phyloP scores from a whole-genome alignment of 2,113 vertebrate species.

The Macrotus californicus region DNA sequence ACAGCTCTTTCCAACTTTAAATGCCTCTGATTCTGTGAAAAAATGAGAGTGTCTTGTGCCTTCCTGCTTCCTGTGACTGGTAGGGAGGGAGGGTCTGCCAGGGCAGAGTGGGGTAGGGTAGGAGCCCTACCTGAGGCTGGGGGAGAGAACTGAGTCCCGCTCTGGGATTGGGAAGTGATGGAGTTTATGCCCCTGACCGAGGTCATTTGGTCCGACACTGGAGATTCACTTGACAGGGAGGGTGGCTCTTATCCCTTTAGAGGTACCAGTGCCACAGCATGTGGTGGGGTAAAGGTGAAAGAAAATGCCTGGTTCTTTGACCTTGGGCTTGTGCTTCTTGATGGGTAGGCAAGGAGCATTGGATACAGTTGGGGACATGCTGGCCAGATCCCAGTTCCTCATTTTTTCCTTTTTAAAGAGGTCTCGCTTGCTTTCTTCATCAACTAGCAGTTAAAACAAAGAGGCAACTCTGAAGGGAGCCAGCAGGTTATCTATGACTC shows the following conservation, averaged over 20 bases:
- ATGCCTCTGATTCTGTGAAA: background rate
- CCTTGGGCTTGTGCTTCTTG: background rate
- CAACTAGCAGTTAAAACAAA: background rate
- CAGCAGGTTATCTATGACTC: background rate
- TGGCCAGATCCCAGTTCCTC: background rate
- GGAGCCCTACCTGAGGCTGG: background rate
- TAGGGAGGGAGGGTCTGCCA: background rate
- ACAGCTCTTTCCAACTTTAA: background rate
- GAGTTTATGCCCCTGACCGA: background rate
- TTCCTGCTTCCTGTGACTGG: background rate
- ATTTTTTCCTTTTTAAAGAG: background rate
- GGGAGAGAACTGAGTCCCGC: background rate
- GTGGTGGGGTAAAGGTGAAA: background rate
- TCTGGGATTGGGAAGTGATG: background rate
- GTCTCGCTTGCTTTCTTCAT: background rate
- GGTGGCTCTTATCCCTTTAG: background rate
- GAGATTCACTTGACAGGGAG: background rate
- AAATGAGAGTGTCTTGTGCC: background rate
- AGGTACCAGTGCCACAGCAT: fast-evolving
- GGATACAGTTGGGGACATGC: background rate
- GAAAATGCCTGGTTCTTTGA: background rate
- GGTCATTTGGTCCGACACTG: background rate
- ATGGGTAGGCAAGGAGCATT: background rate
- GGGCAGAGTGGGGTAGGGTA: background rate
- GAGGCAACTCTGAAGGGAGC: background rate